phyloP scores from a whole-genome alignment of 2,888 invertebrate genomes.

The Eupithecia subumbrata region DNA sequence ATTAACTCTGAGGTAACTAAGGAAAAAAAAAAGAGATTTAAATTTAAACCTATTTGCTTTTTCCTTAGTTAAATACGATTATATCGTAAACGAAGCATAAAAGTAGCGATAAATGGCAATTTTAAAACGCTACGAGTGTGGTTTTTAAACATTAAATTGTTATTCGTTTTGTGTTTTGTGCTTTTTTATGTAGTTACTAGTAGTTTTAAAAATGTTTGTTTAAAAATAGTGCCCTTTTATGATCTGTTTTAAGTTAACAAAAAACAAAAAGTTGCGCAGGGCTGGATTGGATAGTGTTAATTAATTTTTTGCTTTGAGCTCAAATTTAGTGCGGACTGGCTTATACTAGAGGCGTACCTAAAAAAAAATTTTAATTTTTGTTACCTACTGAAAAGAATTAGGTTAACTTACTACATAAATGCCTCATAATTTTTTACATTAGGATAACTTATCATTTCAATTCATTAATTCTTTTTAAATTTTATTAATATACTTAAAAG shows the following conservation, averaged over 20 bases:
- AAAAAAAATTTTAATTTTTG: too few relatives aligned
- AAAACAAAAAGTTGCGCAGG: neutral
- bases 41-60: neutral
- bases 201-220: slow-evolving; percentile 5
- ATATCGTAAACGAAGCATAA: slow-evolving; percentile 55
- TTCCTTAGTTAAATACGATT: slow-evolving; percentile 46
- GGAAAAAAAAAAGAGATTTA: slow-evolving; percentile 29
- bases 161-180: slow-evolving; percentile 13
- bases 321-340: too few relatives aligned
- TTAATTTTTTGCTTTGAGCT: too few relatives aligned
- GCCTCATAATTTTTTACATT: too few relatives aligned
- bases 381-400: neutral
- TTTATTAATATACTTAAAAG: too few relatives aligned
- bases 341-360: too few relatives aligned
- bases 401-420: neutral
- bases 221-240: neutral
- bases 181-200: neutral
- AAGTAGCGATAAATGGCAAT: slow-evolving; percentile 55
- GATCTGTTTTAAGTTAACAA: neutral
- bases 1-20: neutral
- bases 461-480: too few relatives aligned
- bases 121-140: slow-evolving; percentile 54
- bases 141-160: slow-evolving; percentile 35
- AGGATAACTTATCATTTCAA: too few relatives aligned
- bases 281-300: too few relatives aligned